phyloP scores from a whole-genome alignment of 1,140 invertebrate species.

The Drosophila kanapiae region DNA sequence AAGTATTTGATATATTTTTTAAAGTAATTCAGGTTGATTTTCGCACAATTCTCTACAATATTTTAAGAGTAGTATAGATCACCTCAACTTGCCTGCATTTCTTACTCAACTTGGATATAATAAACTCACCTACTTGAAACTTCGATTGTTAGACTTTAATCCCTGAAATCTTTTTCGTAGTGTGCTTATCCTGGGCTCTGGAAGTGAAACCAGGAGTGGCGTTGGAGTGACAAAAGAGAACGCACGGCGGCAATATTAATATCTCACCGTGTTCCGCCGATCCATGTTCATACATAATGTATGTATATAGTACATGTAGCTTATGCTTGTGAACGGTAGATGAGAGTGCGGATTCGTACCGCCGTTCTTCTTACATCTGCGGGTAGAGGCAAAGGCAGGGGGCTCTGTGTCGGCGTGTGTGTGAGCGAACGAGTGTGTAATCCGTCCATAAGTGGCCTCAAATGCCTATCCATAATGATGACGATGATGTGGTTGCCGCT shows the following conservation, averaged over 20 bases:
- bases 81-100: too few species aligned
- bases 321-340: background rate
- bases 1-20: too few species aligned
- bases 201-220: background rate
- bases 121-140: too few species aligned
- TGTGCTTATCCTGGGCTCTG: background rate
- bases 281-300: background rate
- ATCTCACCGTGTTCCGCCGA: background rate
- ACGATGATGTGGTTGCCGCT: constrained; percentile 51
- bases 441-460: constrained; percentile 73
- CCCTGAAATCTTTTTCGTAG: background rate
- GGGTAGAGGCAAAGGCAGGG: background rate
- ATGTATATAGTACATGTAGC: background rate
- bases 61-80: too few species aligned
- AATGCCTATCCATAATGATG: constrained; percentile 54
- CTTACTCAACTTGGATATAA: too few species aligned
- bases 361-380: background rate
- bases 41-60: too few species aligned
- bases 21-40: too few species aligned
- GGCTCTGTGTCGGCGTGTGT: constrained; percentile 4
- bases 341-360: constrained; percentile 7
- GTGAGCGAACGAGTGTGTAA: constrained; percentile 45
- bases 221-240: constrained; percentile 3
- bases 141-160: too few species aligned
- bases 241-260: background rate